These are phyloP conservation scores for Chymomyza procnemis DNA, from an alignment of 2,888 invertebrate species.

Conservation along the genomic window DNA sequence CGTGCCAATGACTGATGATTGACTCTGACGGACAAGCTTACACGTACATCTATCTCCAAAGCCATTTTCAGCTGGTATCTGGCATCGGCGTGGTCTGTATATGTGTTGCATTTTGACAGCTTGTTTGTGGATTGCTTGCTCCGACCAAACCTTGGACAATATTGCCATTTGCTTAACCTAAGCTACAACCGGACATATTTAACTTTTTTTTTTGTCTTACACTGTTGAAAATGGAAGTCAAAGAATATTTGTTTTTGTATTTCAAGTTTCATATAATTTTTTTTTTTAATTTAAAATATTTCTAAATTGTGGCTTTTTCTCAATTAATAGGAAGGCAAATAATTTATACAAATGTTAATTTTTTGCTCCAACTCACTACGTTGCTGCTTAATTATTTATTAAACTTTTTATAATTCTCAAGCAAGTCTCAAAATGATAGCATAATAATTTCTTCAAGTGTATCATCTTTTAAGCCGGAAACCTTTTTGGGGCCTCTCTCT, in stretches of 20 bases:
- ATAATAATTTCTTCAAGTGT: not conserved
- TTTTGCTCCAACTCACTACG: too few relatives aligned
- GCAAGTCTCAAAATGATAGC: not conserved
- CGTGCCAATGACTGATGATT: constrained; percentile 48
- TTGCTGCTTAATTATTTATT: too few relatives aligned
- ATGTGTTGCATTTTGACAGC: constrained; percentile 28
- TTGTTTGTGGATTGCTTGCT: constrained; percentile 40
- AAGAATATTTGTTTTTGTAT: too few relatives aligned
- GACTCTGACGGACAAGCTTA: not conserved
- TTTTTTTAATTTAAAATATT: too few relatives aligned
- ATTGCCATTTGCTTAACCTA: constrained; percentile 21
- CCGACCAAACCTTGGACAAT: constrained; percentile 40
- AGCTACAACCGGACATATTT: not conserved
- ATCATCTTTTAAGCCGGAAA: not conserved
- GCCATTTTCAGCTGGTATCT: not conserved
- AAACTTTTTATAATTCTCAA: not conserved
- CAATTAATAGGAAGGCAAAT: too few relatives aligned
- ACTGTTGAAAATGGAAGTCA: not conserved
- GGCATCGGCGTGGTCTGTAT: constrained; percentile 10
- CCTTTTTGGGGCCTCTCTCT: not conserved
- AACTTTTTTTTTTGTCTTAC: not conserved
- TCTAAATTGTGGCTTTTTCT: too few relatives aligned
- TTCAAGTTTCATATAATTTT: too few relatives aligned
- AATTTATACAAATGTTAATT: too few relatives aligned
- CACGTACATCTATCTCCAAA: not conserved